A percentile compares a stretch with the other conserved stretches of the same genome.
Evolutionary conservation across 2,888 invertebrate genomes (phyloP).

Genomic region (Flexamia atlantica): DNA sequence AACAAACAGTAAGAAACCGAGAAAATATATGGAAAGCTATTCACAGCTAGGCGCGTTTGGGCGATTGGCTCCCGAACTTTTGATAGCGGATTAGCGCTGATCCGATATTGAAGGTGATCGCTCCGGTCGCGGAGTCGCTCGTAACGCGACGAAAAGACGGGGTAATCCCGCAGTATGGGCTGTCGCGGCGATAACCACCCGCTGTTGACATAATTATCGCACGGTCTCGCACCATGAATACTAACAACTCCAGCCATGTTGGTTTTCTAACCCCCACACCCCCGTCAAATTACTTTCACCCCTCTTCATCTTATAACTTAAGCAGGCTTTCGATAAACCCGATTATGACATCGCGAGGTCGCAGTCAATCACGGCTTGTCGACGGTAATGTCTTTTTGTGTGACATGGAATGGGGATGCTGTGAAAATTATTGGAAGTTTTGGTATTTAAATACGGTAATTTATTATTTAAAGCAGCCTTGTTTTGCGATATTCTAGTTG

Average conservation of each 20-base stretch:
- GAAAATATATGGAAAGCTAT: background rate
- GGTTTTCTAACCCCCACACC: slow-evolving; percentile 18
- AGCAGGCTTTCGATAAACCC: slow-evolving; percentile 44
- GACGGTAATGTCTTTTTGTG: no score
- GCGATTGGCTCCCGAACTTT: slow-evolving; percentile 38
- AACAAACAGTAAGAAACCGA: background rate
- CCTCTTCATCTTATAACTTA: slow-evolving; percentile 52
- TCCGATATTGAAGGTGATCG: slow-evolving; percentile 21
- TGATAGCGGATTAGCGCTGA: slow-evolving; percentile 27
- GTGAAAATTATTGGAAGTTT: no score
- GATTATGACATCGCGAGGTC: slow-evolving; percentile 32
- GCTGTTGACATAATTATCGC: slow-evolving; percentile 54
- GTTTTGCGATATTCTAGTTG: no score
- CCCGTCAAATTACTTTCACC: slow-evolving; percentile 58
- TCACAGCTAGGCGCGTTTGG: background rate
- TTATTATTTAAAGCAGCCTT: no score
- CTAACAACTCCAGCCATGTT: slow-evolving; percentile 42
- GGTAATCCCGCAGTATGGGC: slow-evolving; percentile 35
- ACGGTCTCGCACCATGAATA: slow-evolving; percentile 40
- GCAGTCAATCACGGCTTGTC: background rate
- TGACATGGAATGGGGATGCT: no score
- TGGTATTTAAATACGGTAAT: no score
- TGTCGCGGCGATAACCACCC: slow-evolving; percentile 22
- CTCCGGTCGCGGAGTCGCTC: background rate
- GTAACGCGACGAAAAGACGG: slow-evolving; percentile 21